phyloP scores from a whole-genome alignment of 2,113 vertebrate genomes.

The Tragelaphus strepsiceros region DNA sequence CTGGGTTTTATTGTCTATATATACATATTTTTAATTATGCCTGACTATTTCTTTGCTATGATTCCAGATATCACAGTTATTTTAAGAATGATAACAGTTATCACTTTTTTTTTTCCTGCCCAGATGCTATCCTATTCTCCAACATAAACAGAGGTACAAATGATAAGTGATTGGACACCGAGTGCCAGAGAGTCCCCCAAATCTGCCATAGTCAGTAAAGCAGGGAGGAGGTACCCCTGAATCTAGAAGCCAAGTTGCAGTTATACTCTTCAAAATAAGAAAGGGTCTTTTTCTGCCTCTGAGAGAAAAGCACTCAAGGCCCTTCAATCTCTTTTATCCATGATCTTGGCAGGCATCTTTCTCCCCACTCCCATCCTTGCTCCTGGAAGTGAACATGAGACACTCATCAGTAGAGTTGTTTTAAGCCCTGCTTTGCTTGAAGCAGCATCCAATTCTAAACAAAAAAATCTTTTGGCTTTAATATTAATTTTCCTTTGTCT shows the following conservation, averaged over 20 bases:
- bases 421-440: not conserved
- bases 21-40: not conserved
- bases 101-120: not conserved
- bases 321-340: not conserved
- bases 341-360: not conserved
- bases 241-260: not conserved
- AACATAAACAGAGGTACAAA: not conserved
- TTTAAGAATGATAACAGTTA: not conserved
- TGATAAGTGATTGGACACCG: not conserved
- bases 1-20: not conserved
- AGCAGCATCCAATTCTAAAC: not conserved
- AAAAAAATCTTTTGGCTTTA: not conserved
- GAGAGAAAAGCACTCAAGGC: not conserved
- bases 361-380: not conserved
- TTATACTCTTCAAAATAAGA: not conserved
- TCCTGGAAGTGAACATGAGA: not conserved
- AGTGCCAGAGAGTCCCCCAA: not conserved
- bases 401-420: not conserved
- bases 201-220: not conserved
- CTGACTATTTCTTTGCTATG: not conserved
- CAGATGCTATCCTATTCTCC: not conserved
- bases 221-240: not conserved
- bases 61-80: not conserved
- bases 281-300: not conserved
- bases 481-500: constrained; percentile 29